Base-by-base conservation (phyloP, 2,113 vertebrate species). In the Rana temporaria region DNA sequence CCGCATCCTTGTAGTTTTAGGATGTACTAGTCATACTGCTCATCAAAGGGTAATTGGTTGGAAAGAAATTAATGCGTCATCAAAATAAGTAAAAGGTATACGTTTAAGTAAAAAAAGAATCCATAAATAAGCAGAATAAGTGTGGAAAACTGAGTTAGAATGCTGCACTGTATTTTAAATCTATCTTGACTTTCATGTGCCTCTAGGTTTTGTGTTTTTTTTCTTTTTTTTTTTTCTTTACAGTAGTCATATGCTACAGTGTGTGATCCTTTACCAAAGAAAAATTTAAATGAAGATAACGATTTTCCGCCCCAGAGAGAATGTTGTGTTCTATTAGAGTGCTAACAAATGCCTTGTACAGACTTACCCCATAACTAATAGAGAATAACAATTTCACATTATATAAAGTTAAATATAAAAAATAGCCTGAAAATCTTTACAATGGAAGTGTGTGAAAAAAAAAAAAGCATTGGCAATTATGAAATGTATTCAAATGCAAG, bases 401-500 rank as follows among this genome's bases (percentile, higher is more conserved):
- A 59, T 38, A 48, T 38, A 11, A 34, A 22, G 57, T 34, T 22
- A 22, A 60, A 59, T 59, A 34, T 42, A 68, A 71, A 78, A 80
- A 60, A 70, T 60, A 62, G 60, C 48, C 32, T 48, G 32, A 16
- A 59, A 63, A n/a, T 59, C 48, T n/a, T 73, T 22, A 57, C 78
- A 79, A 79, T 59, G 30, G 52, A 62, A 52, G 6, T 6, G 34
- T 34, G n/a, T 60, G 38, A 9, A 71, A 2, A 60, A 59, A 69
- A 30, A 48, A 67, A 67, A 20, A 67, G n/a, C 15, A 20, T 12
- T 14, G 30, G 19, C 59, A 3, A 42, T 69, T 59, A 66, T 38
- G 65, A 70, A 79, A 79, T 30, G 38, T 52, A 64, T 63, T 78
- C 60, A 48, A 64, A 78, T 34, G 18, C 42, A 59, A 59, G 66